Conservation (phyloP, 1,140 invertebrate genomes). For the Tetramorium simillimum region DNA sequence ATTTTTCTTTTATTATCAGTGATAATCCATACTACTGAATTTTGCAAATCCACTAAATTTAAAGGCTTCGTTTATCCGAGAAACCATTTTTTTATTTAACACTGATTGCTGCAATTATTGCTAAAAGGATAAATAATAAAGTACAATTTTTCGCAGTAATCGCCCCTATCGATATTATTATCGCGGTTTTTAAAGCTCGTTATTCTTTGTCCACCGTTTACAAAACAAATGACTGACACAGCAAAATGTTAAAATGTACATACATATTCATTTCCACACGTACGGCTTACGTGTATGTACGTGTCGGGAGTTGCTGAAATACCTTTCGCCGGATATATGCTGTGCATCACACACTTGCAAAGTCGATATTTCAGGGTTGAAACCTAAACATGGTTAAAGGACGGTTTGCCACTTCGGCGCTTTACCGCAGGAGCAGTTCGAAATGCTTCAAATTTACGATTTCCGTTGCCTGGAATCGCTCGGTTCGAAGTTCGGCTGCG, state of each 20-base stretch:
- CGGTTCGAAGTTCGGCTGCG: constrained; percentile 39
- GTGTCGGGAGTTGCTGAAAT: constrained; percentile 59
- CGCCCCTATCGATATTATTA: neutral
- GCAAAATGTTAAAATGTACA: constrained; percentile 49
- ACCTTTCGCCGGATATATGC: constrained; percentile 59
- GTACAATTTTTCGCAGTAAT: neutral
- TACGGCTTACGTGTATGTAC: neutral
- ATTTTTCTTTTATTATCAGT: constrained; percentile 19
- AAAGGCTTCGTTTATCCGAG: neutral
- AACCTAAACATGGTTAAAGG: constrained; percentile 71
- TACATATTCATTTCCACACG: neutral
- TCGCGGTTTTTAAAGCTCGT: neutral
- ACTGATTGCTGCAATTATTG: neutral
- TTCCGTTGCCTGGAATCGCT: constrained; percentile 61
- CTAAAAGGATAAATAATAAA: neutral
- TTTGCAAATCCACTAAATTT: neutral
- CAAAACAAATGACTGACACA: neutral
- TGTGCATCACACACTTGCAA: constrained; percentile 65
- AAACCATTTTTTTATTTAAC: neutral
- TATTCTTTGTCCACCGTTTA: neutral
- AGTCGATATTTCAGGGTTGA: constrained; percentile 70
- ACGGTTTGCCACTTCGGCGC: constrained; percentile 54
- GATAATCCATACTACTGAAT: neutral
- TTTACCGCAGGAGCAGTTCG: constrained; percentile 1
- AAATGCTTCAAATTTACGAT: constrained; percentile 67